Evolutionary conservation across 2,113 vertebrate species (phyloP), one percentile per base, ranked within the genome.

Genomic region (Fregata magnificens): DNA sequence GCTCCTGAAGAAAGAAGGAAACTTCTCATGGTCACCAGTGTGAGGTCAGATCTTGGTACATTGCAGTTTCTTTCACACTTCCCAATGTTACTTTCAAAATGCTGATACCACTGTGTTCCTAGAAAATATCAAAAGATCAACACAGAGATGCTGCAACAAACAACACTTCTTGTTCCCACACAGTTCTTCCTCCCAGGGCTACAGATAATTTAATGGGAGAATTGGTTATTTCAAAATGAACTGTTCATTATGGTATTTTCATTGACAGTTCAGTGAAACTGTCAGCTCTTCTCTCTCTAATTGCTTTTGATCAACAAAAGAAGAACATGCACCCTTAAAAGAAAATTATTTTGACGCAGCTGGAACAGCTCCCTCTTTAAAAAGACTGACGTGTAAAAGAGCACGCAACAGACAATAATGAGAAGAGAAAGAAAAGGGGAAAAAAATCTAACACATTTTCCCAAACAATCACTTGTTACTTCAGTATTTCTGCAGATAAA

Each of bases 251-350:
- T 0, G 5, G 29, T 66, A 97, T 97, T 96, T 95, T 83, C 94
- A 97, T 86, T 95, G 92, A 96, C 94, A 97, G 83, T 95, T 94
- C 85, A 92, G 81, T 65, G 73, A 95, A 95, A 92, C 62, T 86
- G 83, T 96, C 92, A 83, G 29, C 31, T 93, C 91, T 88, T 86
- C 80, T 94, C 8, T 3, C 22, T 94, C 63, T 87, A 95, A 96
- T 86, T 88, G 86, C 47, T 92, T 96, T 93, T 90, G 85, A 96
- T 93, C 76, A 72, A 95, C 84, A 70, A 72, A 93, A 79, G 38
- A 82, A 90, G 79, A 89, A 74, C 82, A 63, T 42, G 55, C 49
- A 90, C 38, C 58, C 47, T 82, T 96, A 73, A 93, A 96, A 96
- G 82, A 69, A 92, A 74, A 91, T 84, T 34, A 79, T 91, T 78